phyloP scores from a whole-genome alignment of 1,140 invertebrate genomes.

The Sycophila sp. region DNA sequence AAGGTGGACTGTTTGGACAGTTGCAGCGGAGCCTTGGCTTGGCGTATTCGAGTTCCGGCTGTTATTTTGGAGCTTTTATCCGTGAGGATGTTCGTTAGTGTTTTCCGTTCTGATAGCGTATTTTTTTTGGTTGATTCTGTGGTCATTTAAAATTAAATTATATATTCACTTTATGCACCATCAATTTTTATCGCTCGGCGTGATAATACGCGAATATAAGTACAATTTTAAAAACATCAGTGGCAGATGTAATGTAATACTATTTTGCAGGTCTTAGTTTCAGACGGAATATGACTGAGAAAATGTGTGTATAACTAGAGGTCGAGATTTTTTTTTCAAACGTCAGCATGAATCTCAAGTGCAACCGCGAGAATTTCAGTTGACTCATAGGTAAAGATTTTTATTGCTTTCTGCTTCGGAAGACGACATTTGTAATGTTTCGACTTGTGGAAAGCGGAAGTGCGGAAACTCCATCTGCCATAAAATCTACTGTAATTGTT shows the following conservation, averaged over 20 bases:
- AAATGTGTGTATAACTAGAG: not conserved
- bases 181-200: no score
- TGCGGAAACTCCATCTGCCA: not conserved
- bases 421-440: slow-evolving; percentile 3
- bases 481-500: not conserved
- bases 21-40: no score
- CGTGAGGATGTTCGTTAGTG: slow-evolving; percentile 3
- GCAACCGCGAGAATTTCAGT: not conserved
- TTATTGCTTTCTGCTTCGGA: slow-evolving; percentile 3
- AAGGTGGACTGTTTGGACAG: no score
- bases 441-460: not conserved
- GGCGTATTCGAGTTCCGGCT: not conserved
- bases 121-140: not conserved
- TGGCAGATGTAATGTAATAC: not conserved
- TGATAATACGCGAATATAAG: not conserved
- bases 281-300: not conserved
- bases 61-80: not conserved
- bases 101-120: not conserved
- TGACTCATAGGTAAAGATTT: slow-evolving; percentile 22
- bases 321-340: not conserved
- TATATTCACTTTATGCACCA: not conserved
- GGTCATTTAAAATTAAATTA: not conserved
- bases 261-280: not conserved
- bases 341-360: slow-evolving; percentile 8
- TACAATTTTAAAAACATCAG: not conserved